Evolutionary conservation across 2,797 vertebrate genomes (phyloP).

Genomic region (Holocentrus rufus): DNA sequence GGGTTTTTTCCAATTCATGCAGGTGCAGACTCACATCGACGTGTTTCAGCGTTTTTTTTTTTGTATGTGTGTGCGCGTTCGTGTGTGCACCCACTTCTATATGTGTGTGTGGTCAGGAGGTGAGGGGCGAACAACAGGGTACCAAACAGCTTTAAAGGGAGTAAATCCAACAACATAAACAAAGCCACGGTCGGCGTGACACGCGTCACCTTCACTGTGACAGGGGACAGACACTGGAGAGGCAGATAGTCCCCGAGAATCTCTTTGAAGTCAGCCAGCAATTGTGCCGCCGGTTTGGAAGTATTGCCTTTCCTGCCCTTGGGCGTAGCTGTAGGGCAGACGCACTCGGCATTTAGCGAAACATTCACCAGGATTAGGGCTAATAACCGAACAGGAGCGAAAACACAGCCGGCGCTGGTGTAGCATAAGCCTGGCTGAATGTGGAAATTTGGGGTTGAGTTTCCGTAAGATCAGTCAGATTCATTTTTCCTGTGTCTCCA

Average conservation of each 20-base stretch:
- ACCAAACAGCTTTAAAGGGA: slow-evolving; percentile 71
- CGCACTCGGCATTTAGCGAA: slow-evolving; percentile 66
- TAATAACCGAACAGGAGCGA: slow-evolving; percentile 57
- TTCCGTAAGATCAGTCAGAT: slow-evolving; percentile 3
- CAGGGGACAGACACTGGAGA: slow-evolving; percentile 63
- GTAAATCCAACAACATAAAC: slow-evolving; percentile 79
- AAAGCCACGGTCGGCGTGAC: slow-evolving; percentile 71
- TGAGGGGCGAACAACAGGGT: slow-evolving; percentile 70
- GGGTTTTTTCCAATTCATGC: not conserved
- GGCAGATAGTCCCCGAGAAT: slow-evolving; percentile 45
- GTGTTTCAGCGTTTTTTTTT: slow-evolving; percentile 6
- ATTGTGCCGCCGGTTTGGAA: slow-evolving; percentile 58
- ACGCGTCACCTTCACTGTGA: slow-evolving; percentile 69
- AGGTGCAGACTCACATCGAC: not conserved
- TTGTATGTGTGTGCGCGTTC: slow-evolving; percentile 16
- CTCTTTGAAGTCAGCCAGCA: slow-evolving; percentile 64
- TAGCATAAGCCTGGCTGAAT: slow-evolving; percentile 27
- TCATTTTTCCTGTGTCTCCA: slow-evolving; percentile 14
- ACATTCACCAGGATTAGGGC: slow-evolving; percentile 68
- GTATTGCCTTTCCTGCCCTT: slow-evolving; percentile 72
- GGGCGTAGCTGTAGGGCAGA: slow-evolving; percentile 63
- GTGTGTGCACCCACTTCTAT: slow-evolving; percentile 22
- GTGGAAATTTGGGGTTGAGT: slow-evolving; percentile 21
- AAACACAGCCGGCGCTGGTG: slow-evolving; percentile 27
- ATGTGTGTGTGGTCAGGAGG: slow-evolving; percentile 62